Evolutionary conservation across 1,140 invertebrate genomes (phyloP).

Genomic region (Calephelis nemesis): DNA sequence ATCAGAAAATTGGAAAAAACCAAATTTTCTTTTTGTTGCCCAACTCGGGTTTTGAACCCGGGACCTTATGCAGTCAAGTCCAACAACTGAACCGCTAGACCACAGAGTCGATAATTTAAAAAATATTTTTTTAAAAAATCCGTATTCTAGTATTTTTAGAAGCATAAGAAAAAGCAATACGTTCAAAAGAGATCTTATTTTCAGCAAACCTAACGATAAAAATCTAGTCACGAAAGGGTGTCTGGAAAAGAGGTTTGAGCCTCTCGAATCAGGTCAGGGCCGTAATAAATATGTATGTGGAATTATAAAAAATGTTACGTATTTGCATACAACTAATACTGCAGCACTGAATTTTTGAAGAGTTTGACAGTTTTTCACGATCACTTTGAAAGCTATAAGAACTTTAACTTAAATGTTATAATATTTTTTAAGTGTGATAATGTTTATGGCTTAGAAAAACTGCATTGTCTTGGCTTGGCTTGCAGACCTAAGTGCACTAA

Average conservation of each 20-base stretch:
- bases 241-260: slow-evolving; percentile 52
- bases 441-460: too few species aligned
- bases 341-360: slow-evolving; percentile 10
- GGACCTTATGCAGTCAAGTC: too few species aligned
- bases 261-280: slow-evolving; percentile 55
- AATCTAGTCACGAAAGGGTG: slow-evolving; percentile 53
- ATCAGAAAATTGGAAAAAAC: too few species aligned
- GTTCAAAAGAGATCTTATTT: background rate
- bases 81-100: too few species aligned
- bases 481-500: too few species aligned
- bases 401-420: background rate
- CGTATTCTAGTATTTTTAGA: too few species aligned
- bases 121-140: too few species aligned
- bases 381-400: background rate
- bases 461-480: too few species aligned
- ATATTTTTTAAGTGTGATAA: background rate
- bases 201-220: slow-evolving; percentile 31
- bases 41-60: too few species aligned
- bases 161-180: too few species aligned
- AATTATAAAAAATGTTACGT: slow-evolving; percentile 32
- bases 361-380: slow-evolving; percentile 8
- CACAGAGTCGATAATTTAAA: too few species aligned
- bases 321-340: slow-evolving; percentile 30
- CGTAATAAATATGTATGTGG: slow-evolving; percentile 40
- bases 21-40: too few species aligned